Evolutionary conservation across 2,797 vertebrate species (phyloP).

Genomic region (Phrynocephalus forsythii): DNA sequence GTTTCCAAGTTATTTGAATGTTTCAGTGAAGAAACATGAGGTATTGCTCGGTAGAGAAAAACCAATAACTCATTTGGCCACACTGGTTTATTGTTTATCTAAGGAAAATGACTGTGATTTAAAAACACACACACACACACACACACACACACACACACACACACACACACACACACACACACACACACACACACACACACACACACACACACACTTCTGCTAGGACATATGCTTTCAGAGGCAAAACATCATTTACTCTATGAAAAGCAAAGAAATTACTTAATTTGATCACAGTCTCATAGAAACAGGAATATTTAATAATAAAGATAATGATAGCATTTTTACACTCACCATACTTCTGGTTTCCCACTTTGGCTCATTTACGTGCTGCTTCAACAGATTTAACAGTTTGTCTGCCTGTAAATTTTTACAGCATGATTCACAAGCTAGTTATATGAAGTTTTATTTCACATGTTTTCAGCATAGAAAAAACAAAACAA

Average conservation of each 20-base stretch:
- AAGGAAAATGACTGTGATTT: background rate
- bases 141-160: too few relatives aligned
- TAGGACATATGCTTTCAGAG: background rate
- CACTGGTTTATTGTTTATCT: background rate
- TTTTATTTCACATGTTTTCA: background rate
- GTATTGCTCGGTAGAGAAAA: background rate
- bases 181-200: too few relatives aligned
- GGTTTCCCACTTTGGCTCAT: conserved; percentile 57
- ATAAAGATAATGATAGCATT: conserved; percentile 4
- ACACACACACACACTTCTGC: too few relatives aligned
- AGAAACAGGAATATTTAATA: background rate
- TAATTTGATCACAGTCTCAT: background rate
- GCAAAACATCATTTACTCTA: background rate
- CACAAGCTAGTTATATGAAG: background rate
- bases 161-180: too few relatives aligned
- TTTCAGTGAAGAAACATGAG: background rate
- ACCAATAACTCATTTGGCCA: background rate
- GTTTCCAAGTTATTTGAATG: background rate
- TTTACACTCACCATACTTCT: conserved; percentile 70
- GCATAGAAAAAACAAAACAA: background rate
- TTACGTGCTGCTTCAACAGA: conserved; percentile 82
- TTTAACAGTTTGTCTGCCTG: conserved; percentile 89
- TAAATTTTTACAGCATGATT: conserved; percentile 37
- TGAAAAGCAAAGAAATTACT: rapidly evolving
- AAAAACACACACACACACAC: too few relatives aligned